Conservation (phyloP, 2,888 invertebrate genomes). For the Teleiodes luculella region DNA sequence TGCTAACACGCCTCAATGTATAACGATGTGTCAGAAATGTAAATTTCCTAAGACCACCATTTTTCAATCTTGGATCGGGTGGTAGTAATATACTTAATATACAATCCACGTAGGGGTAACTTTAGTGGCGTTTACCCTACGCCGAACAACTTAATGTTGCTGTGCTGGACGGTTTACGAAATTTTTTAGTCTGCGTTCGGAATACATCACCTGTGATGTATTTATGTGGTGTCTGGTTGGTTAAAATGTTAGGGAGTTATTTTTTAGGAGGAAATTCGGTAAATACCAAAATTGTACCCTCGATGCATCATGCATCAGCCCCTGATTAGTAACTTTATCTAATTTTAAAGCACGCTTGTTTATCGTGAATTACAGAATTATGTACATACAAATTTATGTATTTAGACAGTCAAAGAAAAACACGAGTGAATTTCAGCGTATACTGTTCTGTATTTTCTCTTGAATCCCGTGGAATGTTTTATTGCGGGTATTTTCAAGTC, state of each 20-base stretch:
- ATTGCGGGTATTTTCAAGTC: conserved; percentile 6
- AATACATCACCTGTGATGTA: conserved; percentile 11
- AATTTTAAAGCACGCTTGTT: background rate
- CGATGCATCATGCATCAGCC: background rate
- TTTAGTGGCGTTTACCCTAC: conserved; percentile 38
- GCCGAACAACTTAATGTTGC: conserved; percentile 14
- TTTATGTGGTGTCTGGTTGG: conserved; percentile 8
- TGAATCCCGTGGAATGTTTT: background rate
- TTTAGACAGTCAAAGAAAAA: conserved; percentile 1
- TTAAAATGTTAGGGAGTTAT: conserved; percentile 1
- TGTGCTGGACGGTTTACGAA: conserved; percentile 21
- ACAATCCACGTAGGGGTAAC: conserved; percentile 20
- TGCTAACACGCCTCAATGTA: no score
- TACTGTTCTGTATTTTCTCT: background rate
- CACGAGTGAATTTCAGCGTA: background rate
- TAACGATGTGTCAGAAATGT: no score
- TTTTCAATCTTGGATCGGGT: no score
- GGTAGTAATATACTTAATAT: conserved; percentile 1
- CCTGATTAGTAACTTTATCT: background rate
- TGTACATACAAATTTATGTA: background rate
- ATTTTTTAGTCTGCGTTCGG: conserved; percentile 9
- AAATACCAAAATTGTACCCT: no score
- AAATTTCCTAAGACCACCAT: no score
- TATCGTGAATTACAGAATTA: background rate
- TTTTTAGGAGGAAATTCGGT: conserved; percentile 2